These are phyloP conservation scores for Drosophila mulleri DNA, from an alignment of 2,888 invertebrate species.

Conservation along the genomic window DNA sequence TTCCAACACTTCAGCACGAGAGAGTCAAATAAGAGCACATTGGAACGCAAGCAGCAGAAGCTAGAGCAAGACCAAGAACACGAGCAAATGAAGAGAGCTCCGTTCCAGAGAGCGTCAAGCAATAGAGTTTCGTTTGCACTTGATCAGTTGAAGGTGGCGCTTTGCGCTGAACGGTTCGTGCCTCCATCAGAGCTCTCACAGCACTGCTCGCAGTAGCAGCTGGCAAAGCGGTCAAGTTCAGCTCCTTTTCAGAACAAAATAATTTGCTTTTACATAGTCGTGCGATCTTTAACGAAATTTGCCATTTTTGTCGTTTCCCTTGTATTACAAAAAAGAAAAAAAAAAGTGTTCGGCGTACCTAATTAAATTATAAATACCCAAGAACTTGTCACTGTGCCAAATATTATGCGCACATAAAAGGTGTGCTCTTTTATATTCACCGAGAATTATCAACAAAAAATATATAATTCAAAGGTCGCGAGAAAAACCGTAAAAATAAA, in stretches of 20 bases:
- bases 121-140: slow-evolving; percentile 14
- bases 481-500: not conserved
- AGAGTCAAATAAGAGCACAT: not conserved
- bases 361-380: slow-evolving; percentile 41
- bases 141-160: slow-evolving; percentile 70
- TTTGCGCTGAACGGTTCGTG: slow-evolving; percentile 63
- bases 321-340: slow-evolving; percentile 6
- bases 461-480: slow-evolving; percentile 41
- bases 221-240: slow-evolving; percentile 80
- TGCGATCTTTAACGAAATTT: slow-evolving; percentile 13
- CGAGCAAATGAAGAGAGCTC: slow-evolving; percentile 1
- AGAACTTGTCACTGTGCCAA: slow-evolving; percentile 68
- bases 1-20: slow-evolving; percentile 37
- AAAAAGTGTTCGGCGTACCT: slow-evolving; percentile 32
- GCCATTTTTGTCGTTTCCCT: not conserved
- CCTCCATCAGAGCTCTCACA: slow-evolving; percentile 15
- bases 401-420: slow-evolving; percentile 36
- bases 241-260: slow-evolving; percentile 36
- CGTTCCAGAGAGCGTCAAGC: slow-evolving; percentile 11
- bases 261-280: slow-evolving; percentile 14
- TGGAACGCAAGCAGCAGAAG: not conserved
- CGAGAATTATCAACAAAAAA: slow-evolving; percentile 25
- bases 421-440: slow-evolving; percentile 33
- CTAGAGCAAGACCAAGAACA: slow-evolving; percentile 5
- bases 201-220: slow-evolving; percentile 27